Percentiles rank a stretch among this genome's conserved stretches.
phyloP scores from a whole-genome alignment of 2,888 invertebrate species.

The Gastracanthus pulcherrimus region DNA sequence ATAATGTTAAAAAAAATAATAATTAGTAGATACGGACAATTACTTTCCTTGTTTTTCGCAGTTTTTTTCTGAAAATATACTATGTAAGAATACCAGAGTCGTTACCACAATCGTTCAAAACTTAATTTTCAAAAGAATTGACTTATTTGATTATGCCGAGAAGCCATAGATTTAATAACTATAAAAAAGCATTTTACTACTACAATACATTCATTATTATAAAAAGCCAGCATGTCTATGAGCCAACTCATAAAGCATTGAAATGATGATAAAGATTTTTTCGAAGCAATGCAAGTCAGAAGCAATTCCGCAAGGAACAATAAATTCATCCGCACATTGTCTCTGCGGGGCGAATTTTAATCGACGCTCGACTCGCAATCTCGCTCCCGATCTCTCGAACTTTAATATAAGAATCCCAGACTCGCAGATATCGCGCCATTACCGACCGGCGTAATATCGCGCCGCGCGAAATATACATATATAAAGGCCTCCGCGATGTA shows the following conservation, averaged over 20 bases:
- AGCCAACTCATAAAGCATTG: not conserved
- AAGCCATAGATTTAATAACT: no score
- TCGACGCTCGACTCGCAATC: slow-evolving; percentile 31
- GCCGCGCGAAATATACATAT: not conserved
- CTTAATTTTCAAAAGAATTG: no score
- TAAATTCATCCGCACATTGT: slow-evolving; percentile 22
- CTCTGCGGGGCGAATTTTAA: slow-evolving; percentile 36
- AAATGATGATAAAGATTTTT: not conserved
- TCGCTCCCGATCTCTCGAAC: slow-evolving; percentile 39
- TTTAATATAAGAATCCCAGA: slow-evolving; percentile 26
- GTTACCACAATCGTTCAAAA: no score
- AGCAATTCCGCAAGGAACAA: slow-evolving; percentile 18
- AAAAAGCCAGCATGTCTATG: not conserved
- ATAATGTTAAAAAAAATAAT: no score
- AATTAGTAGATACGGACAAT: no score
- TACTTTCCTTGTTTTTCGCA: no score
- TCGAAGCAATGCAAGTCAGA: not conserved
- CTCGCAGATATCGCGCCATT: slow-evolving; percentile 15
- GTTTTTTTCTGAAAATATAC: no score
- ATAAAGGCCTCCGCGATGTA: not conserved
- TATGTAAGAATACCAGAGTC: no score
- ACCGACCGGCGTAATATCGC: slow-evolving; percentile 14
- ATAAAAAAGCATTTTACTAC: no score
- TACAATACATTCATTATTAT: no score
- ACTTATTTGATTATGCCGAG: no score